Evolutionary conservation across 1,140 invertebrate genomes (phyloP).

Genomic region (Callitettix versicolor): DNA sequence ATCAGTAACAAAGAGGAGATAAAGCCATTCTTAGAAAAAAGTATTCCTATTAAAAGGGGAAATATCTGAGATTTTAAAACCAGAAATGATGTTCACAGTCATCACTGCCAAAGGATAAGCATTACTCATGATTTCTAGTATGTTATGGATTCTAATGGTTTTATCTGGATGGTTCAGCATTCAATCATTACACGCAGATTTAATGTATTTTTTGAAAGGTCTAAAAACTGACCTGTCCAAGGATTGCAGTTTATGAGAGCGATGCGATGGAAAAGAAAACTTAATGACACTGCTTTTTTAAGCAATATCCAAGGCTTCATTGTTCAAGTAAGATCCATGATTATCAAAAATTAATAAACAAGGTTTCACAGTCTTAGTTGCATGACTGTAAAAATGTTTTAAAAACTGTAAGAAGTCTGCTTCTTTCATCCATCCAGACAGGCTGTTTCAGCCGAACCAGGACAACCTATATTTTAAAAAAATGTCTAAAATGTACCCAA

Average conservation of each 20-base stretch:
- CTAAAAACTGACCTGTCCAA: slow-evolving; percentile 29
- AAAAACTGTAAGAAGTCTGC: slow-evolving; percentile 33
- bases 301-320: slow-evolving; percentile 26
- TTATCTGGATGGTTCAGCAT: slow-evolving; percentile 26
- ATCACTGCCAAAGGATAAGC: slow-evolving; percentile 26
- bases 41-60: slow-evolving; percentile 30
- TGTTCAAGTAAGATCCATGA: slow-evolving; percentile 23
- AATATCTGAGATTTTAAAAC: slow-evolving; percentile 28
- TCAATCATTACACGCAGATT: slow-evolving; percentile 26
- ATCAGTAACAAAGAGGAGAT: no score
- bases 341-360: slow-evolving; percentile 25
- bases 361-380: slow-evolving; percentile 17
- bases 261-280: slow-evolving; percentile 17
- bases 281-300: no score
- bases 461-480: no score
- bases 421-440: slow-evolving; percentile 38
- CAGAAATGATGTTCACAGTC: slow-evolving; percentile 22
- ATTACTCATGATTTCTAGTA: slow-evolving; percentile 23
- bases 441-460: no score
- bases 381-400: slow-evolving; percentile 30
- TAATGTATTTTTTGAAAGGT: slow-evolving; percentile 28
- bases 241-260: slow-evolving; percentile 30
- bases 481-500: no score
- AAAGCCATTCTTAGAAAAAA: no score
- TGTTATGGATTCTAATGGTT: slow-evolving; percentile 28